These are phyloP conservation scores for Arrhamphus sclerolepis DNA, from an alignment of 2,797 vertebrate genomes.

Conservation along the genomic window DNA sequence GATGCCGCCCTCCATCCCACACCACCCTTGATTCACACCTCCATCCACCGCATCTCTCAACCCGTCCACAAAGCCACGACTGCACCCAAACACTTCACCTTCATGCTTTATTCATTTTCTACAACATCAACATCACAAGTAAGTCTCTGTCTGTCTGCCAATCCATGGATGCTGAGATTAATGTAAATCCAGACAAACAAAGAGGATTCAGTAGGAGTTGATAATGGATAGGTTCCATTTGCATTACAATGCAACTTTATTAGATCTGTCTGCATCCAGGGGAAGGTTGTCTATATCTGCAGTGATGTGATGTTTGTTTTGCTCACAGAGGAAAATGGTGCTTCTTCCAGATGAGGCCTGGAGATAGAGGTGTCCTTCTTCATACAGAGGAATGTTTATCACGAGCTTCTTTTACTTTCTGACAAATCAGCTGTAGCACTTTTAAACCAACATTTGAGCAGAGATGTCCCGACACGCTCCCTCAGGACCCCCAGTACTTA, in stretches of 20 bases:
- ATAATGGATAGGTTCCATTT: constrained; percentile 61
- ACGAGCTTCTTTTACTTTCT: constrained; percentile 45
- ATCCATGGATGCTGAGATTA: constrained; percentile 55
- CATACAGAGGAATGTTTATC: constrained; percentile 64
- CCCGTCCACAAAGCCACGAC: constrained; percentile 35
- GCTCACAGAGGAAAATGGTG: constrained; percentile 30
- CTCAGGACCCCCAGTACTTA: constrained; percentile 51
- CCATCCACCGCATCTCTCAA: constrained; percentile 24
- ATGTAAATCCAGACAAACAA: constrained; percentile 65
- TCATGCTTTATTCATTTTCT: constrained; percentile 73
- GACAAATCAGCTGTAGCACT: constrained; percentile 53
- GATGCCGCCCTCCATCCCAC: constrained; percentile 29
- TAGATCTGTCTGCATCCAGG: constrained; percentile 25
- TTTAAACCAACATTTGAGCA: constrained; percentile 51
- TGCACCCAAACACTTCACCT: constrained; percentile 58
- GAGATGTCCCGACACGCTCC: constrained; percentile 22
- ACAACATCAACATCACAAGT: constrained; percentile 59
- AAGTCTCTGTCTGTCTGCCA: constrained; percentile 47
- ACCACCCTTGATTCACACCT: constrained; percentile 1
- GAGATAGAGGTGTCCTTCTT: constrained; percentile 64
- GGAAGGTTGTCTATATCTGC: constrained; percentile 33
- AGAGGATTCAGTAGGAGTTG: constrained; percentile 47
- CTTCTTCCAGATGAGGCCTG: constrained; percentile 38
- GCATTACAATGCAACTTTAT: constrained; percentile 61
- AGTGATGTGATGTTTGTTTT: constrained; percentile 40